A percentile compares a stretch with the other conserved stretches of the same genome.
These are phyloP conservation scores for Propsilocerus akamusi DNA, from an alignment of 1,140 invertebrate species.

Conservation along the genomic window DNA sequence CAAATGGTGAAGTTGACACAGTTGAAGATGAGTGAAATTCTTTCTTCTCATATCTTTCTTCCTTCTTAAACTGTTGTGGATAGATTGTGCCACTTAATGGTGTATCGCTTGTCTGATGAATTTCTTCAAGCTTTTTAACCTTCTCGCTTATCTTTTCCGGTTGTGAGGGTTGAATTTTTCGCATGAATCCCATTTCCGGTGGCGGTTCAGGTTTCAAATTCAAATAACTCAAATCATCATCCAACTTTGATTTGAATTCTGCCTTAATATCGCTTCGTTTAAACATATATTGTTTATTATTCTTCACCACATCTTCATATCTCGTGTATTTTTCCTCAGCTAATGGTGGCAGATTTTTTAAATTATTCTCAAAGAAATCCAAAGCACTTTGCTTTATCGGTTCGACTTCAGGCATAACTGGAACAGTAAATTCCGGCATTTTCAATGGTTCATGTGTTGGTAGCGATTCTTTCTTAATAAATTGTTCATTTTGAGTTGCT, in stretches of 20 bases:
- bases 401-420: not conserved
- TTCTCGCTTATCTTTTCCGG: constrained; percentile 36
- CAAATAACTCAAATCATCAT: constrained; percentile 24
- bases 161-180: constrained; percentile 27
- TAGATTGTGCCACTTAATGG: constrained; percentile 38
- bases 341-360: constrained; percentile 13
- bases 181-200: constrained; percentile 46
- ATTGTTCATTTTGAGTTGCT: too few relatives aligned
- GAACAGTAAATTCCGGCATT: not conserved
- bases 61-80: constrained; percentile 2
- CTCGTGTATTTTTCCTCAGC: constrained; percentile 8
- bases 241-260: constrained; percentile 12
- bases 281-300: not conserved
- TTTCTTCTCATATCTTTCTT: not conserved
- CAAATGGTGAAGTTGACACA: not conserved
- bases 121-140: constrained; percentile 41
- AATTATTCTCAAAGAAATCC: constrained; percentile 23
- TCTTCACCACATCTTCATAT: constrained; percentile 2
- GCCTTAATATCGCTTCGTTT: constrained; percentile 11
- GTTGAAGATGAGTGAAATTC: not conserved
- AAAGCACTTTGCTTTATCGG: constrained; percentile 10
- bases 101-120: constrained; percentile 34
- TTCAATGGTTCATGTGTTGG: too few relatives aligned
- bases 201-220: constrained; percentile 46
- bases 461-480: too few relatives aligned